Percentiles rank a stretch among this genome's conserved stretches.
Evolutionary conservation across 2,888 invertebrate species (phyloP).

Genomic region (Rhagophthalmus giganteus): DNA sequence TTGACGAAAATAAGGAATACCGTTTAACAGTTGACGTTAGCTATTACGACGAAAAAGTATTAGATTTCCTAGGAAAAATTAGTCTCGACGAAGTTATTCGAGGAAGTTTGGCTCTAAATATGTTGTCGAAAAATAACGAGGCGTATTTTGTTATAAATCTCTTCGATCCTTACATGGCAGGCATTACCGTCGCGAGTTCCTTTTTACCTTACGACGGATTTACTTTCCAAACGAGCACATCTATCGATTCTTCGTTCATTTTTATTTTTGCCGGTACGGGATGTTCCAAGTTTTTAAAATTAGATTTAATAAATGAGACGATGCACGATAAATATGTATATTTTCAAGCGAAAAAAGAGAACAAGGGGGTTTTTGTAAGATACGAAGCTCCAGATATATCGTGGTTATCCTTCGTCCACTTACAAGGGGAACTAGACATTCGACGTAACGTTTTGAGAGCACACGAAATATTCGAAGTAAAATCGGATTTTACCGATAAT

Average conservation of each 20-base stretch:
- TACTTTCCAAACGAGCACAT: slow-evolving; percentile 7
- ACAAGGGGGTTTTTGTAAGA: slow-evolving; percentile 4
- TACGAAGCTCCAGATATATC: slow-evolving; percentile 9
- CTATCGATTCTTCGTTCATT: background rate
- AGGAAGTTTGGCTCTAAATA: background rate
- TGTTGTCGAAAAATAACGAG: background rate
- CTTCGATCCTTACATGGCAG: slow-evolving; percentile 4
- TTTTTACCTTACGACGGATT: slow-evolving; percentile 10
- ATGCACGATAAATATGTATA: slow-evolving; percentile 6
- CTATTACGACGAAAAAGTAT: background rate
- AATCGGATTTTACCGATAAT: slow-evolving; percentile 5
- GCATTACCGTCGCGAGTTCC: slow-evolving; percentile 6
- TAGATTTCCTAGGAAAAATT: slow-evolving; percentile 3
- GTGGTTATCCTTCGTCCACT: slow-evolving; percentile 5
- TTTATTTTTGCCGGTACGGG: slow-evolving; percentile 15
- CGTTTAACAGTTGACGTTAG: background rate
- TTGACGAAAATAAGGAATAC: background rate
- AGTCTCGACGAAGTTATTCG: slow-evolving; percentile 3
- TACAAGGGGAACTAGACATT: slow-evolving; percentile 6
- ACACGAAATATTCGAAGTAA: slow-evolving; percentile 2
- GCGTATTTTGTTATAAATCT: slow-evolving; percentile 9
- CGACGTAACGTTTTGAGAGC: background rate
- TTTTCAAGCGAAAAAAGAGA: slow-evolving; percentile 5
- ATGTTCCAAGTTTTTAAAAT: slow-evolving; percentile 3
- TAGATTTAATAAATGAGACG: slow-evolving; percentile 7